A percentile compares a stretch with the other conserved stretches of the same genome.
Evolutionary conservation across 2,888 invertebrate genomes (phyloP).

Genomic region (Spilarctia lutea): DNA sequence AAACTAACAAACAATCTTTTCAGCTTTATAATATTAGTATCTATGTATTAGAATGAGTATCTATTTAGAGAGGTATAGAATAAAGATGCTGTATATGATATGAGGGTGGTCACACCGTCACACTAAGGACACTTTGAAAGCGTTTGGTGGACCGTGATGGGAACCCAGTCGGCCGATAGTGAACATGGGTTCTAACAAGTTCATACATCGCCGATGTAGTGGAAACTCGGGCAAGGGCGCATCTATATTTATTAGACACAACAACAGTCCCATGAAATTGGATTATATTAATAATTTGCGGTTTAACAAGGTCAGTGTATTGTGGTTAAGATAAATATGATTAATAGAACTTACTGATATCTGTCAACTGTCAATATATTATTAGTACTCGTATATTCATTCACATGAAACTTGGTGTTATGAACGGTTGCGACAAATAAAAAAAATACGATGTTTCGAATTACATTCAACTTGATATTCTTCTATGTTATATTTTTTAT

Average conservation of each 20-base stretch:
- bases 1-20: too few relatives aligned
- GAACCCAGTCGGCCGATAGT: constrained; percentile 67
- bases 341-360: neutral
- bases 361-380: too few relatives aligned
- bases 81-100: constrained; percentile 45
- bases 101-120: constrained; percentile 40
- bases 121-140: constrained; percentile 72
- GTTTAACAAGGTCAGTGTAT: constrained; percentile 25
- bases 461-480: neutral
- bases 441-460: neutral
- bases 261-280: constrained; percentile 45
- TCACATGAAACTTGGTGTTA: neutral
- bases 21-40: too few relatives aligned
- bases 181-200: constrained; percentile 73
- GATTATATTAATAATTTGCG: constrained; percentile 46
- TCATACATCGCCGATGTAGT: constrained; percentile 72
- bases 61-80: constrained; percentile 23
- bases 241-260: constrained; percentile 54
- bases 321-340: neutral
- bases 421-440: neutral
- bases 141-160: constrained; percentile 75
- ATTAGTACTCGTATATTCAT: neutral
- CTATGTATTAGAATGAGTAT: too few relatives aligned
- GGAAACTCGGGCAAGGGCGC: constrained; percentile 82
- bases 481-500: neutral